Conservation (phyloP, 2,113 vertebrate species). For the Tauraco erythrolophus region DNA sequence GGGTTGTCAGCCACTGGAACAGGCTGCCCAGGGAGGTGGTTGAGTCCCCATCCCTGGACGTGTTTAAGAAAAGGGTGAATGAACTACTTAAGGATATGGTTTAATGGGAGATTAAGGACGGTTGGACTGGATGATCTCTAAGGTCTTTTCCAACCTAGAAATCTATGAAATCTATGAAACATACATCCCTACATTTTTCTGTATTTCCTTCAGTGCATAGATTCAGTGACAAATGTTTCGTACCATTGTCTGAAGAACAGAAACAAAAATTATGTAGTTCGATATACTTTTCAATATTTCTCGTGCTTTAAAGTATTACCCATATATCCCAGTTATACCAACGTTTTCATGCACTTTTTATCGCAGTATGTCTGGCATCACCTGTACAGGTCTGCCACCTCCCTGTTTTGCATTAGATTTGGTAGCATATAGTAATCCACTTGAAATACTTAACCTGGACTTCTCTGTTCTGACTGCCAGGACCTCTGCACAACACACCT, state of each 20-base stretch:
- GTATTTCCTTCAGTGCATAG: not conserved
- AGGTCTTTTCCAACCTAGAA: too few relatives aligned
- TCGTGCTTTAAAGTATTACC: not conserved
- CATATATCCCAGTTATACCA: accelerated
- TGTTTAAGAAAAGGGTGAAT: too few relatives aligned
- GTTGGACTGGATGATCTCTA: too few relatives aligned
- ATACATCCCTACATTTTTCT: not conserved
- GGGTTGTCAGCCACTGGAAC: too few relatives aligned
- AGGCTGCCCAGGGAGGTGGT: too few relatives aligned
- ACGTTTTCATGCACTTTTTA: not conserved
- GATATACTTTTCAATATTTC: not conserved
- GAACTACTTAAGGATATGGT: too few relatives aligned
- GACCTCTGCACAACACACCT: not conserved
- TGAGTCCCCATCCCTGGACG: too few relatives aligned
- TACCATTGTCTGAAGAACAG: not conserved
- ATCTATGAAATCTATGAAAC: too few relatives aligned
- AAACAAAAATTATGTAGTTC: not conserved
- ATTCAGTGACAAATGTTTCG: not conserved
- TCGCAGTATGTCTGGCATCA: accelerated
- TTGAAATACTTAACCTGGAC: not conserved
- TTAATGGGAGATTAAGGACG: too few relatives aligned
- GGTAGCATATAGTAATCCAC: not conserved
- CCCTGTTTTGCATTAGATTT: not conserved
- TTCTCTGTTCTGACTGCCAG: not conserved
- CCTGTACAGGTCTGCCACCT: not conserved